Evolutionary conservation across 2,888 invertebrate genomes (phyloP), one percentile per base, ranked within the genome.

Genomic region (Argyresthia goedartella): DNA sequence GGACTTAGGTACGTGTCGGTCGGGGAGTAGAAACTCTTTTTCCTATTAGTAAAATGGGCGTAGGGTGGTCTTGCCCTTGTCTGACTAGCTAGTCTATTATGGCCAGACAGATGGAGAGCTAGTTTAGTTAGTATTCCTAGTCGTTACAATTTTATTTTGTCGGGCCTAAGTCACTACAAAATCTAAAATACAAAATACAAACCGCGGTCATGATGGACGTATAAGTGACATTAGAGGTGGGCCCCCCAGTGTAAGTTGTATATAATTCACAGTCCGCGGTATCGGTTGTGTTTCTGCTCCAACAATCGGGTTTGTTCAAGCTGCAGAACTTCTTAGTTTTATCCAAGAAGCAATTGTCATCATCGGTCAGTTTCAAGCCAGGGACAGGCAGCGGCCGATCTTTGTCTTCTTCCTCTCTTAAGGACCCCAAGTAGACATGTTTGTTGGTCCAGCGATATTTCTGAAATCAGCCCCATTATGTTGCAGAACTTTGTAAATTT

Each of bases 341-440:
- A 77, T 66, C 59, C 64, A 25, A 76, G 44, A 59, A 73, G 60
- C 65, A 60, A 61, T 71, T 81, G 59, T 70, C 72, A 54, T 67
- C 71, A 49, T 65, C 76, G 14, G 60, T 59, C n/a, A 55, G 60
- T 0, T 71, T 74, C 11, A 76, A 16, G 25, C 77, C 77, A 15
- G 71, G 68, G 1, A 76, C 59, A 4, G 80, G 73, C 48, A 60
- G 59, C 1, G 78, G 79, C 1, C 72, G 66, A 36, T 57, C 54
- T 50, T 59, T 57, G 54, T 78, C 76, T 60, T 73, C 72, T 11
- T 59, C 60, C 56, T 80, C 76, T 55, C 82, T 72, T 52, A 69
- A 68, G 46, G 73, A 66, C 11, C 91, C 91, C 47, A 91, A 69
- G 63, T 88, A 91, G 49, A 90, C 62, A 63, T 88, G 71, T 62